phyloP scores from a whole-genome alignment of 2,113 vertebrate genomes.

The Phylloscopus whistleri region DNA sequence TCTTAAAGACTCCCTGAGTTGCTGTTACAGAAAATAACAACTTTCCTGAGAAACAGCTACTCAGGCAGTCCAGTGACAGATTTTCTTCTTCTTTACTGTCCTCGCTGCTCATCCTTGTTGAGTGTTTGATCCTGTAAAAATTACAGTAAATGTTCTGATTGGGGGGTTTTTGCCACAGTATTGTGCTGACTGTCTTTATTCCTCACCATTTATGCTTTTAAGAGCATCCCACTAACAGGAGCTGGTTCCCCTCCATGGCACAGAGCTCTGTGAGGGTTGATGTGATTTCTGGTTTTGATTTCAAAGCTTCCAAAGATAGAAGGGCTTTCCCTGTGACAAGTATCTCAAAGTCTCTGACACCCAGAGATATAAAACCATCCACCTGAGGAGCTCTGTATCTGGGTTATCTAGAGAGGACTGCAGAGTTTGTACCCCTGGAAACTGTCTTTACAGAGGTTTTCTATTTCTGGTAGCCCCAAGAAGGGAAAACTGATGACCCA shows the following conservation, averaged over 20 bases:
- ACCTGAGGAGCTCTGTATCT: neutral
- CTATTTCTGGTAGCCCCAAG: neutral
- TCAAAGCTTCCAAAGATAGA: neutral
- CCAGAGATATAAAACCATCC: neutral
- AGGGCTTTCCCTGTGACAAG: neutral
- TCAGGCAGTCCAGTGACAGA: neutral
- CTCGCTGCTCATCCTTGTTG: rapidly evolving
- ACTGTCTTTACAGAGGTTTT: neutral
- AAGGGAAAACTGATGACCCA: neutral
- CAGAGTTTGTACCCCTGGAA: neutral
- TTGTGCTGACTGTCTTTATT: neutral
- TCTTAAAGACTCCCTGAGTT: neutral
- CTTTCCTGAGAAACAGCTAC: neutral
- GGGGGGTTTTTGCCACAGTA: neutral
- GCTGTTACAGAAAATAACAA: neutral
- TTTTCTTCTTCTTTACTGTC: neutral
- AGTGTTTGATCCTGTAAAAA: neutral
- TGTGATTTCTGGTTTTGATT: neutral
- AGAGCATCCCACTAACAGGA: neutral
- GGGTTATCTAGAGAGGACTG: neutral
- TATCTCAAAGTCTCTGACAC: neutral
- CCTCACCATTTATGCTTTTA: neutral
- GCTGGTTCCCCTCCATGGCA: neutral
- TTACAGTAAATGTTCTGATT: neutral
- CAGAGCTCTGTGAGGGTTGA: neutral